Base-by-base conservation (phyloP, 2,797 vertebrate genomes). In the Intellagama lesueurii region DNA sequence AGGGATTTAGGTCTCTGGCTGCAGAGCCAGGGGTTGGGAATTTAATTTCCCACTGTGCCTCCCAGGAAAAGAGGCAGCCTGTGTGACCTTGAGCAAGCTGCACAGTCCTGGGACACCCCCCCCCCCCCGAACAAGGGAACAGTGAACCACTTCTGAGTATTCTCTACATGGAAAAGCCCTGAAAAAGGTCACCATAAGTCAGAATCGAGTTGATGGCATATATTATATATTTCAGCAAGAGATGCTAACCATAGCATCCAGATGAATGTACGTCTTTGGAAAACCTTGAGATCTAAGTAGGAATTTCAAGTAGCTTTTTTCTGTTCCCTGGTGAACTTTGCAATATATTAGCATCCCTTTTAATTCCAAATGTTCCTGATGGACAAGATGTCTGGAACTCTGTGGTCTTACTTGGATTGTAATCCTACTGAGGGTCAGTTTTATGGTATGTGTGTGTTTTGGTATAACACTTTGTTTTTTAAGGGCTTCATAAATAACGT, bases 281-380 rank as follows among this genome's bases (percentile, higher is more conserved):
- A 64, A 9, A 52, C 2, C 0, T 22, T 73, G 12, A 91, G 35
- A 47, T 76, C 1, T 40, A 85, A 64, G 80, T 83, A 32, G 78
- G 70, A 69, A 44, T 68, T 88, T 56, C 28, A 70, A 1, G 4
- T 32, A 22, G 0, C 69, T 75, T 14, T 7, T 5, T 40, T 64
- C 7, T 17, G 7, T 19, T 4, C 26, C 30, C 40, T 76, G 32
- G 32, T 76, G 89, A 90, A 0, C 40, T 35, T 30, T 0, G 0
- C 72, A 75, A 72, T 84, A 70, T 68, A 88, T 30, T 69, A 66
- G 1, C 0, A 0, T 26, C 75, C 24, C 14, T 7, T 81, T 28
- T 60, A 0, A 22, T 88, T 83, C 82, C 5, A 56, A 44, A 81
- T 17, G 81, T 89, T 93, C 91, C 77, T 1, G 1, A 81, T 82